phyloP scores from a whole-genome alignment of 2,888 invertebrate genomes.

The Adineta ricciae region DNA sequence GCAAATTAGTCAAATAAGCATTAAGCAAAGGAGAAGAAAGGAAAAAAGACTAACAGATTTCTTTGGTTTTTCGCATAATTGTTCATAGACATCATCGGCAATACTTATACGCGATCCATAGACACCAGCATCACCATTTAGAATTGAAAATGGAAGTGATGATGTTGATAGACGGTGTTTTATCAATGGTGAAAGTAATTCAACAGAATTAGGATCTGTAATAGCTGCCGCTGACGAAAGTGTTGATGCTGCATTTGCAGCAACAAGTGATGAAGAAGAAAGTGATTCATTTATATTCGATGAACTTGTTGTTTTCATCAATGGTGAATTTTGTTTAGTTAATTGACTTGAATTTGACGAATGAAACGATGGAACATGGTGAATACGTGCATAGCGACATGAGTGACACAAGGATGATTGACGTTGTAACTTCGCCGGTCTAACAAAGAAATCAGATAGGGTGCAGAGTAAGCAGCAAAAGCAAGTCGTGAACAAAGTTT shows the following conservation, averaged over 20 bases:
- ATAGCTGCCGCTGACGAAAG: neutral
- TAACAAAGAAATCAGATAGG: neutral
- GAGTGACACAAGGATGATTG: neutral
- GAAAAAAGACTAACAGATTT: neutral
- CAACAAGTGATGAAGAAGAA: neutral
- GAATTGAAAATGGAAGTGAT: slow-evolving; percentile 10
- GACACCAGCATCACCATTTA: neutral
- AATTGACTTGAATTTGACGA: neutral
- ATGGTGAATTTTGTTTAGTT: neutral
- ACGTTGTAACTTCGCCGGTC: neutral
- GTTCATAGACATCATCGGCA: slow-evolving; percentile 9
- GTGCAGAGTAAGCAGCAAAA: neutral
- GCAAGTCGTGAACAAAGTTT: neutral
- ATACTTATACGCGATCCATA: neutral
- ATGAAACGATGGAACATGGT: neutral
- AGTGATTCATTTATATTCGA: neutral
- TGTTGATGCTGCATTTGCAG: neutral
- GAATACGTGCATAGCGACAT: slow-evolving; percentile 3
- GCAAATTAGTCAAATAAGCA: neutral
- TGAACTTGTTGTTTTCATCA: neutral
- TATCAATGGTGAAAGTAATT: neutral
- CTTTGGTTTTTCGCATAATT: slow-evolving; percentile 5
- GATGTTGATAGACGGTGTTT: slow-evolving; percentile 17
- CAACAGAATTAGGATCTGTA: neutral
- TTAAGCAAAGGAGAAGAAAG: neutral